A percentile compares a stretch with the other conserved stretches of the same genome.
Conservation (phyloP, 2,113 vertebrate species). For the Smithornis capensis region DNA sequence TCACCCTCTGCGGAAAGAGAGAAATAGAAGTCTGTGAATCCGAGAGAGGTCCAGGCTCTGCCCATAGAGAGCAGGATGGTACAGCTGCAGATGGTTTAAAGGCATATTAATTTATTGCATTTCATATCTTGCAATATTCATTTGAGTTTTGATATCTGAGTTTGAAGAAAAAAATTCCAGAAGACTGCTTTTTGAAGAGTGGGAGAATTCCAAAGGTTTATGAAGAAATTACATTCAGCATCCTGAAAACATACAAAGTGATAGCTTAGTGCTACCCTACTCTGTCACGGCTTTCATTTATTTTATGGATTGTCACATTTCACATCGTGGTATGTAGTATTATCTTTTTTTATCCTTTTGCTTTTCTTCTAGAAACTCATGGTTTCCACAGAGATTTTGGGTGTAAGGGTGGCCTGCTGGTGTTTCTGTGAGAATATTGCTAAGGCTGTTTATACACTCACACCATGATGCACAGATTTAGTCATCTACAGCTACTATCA, state of each 20-base stretch:
- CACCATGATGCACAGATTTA: background rate
- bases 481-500: background rate
- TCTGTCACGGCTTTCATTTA: background rate
- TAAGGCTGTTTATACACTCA: background rate
- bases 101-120: background rate
- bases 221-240: background rate
- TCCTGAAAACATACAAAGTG: background rate
- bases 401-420: background rate
- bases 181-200: fast-evolving
- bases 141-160: background rate
- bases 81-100: background rate
- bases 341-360: background rate
- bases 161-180: background rate
- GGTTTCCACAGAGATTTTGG: background rate
- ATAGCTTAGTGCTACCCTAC: background rate
- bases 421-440: background rate
- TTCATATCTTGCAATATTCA: background rate
- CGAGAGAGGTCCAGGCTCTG: background rate
- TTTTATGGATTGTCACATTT: background rate
- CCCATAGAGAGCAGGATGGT: background rate
- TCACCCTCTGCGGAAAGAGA: background rate
- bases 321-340: background rate
- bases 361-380: background rate
- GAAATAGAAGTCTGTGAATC: fast-evolving
- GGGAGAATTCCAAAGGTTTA: background rate